phyloP scores from a whole-genome alignment of 2,888 invertebrate species.

The Eupeodes luniger region DNA sequence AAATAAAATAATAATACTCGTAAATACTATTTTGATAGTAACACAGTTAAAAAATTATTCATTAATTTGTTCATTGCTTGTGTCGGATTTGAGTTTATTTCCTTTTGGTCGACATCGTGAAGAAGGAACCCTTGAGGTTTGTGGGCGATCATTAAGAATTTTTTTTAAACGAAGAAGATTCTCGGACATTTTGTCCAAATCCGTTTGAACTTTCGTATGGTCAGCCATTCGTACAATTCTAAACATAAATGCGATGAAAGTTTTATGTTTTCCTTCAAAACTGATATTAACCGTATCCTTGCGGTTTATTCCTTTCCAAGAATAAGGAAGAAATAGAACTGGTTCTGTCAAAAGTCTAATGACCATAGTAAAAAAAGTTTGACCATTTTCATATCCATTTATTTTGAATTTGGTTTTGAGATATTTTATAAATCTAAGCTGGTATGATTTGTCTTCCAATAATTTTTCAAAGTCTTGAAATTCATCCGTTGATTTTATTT shows the following conservation, averaged over 20 bases:
- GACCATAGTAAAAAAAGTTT: neutral
- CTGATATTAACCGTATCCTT: neutral
- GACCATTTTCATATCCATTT: neutral
- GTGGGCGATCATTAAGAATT: too few species aligned
- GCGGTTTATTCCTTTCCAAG: neutral
- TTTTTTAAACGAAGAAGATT: too few species aligned
- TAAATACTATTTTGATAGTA: too few species aligned
- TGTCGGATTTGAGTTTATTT: too few species aligned
- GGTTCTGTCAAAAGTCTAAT: neutral
- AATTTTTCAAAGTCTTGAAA: neutral
- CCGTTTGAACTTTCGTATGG: neutral
- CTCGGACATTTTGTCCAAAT: neutral
- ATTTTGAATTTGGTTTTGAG: neutral
- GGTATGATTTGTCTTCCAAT: neutral
- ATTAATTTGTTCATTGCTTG: too few species aligned
- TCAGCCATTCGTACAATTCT: neutral
- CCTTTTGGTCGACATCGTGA: too few species aligned
- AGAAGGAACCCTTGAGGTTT: too few species aligned
- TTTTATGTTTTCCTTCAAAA: neutral
- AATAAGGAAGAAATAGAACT: neutral
- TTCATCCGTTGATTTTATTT: neutral
- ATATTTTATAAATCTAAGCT: neutral
- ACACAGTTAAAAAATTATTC: too few species aligned
- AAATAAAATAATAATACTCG: too few species aligned
- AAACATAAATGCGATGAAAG: slow-evolving; percentile 5